Evolutionary conservation across 2,113 vertebrate genomes (phyloP).

Genomic region (Silurus asotus): DNA sequence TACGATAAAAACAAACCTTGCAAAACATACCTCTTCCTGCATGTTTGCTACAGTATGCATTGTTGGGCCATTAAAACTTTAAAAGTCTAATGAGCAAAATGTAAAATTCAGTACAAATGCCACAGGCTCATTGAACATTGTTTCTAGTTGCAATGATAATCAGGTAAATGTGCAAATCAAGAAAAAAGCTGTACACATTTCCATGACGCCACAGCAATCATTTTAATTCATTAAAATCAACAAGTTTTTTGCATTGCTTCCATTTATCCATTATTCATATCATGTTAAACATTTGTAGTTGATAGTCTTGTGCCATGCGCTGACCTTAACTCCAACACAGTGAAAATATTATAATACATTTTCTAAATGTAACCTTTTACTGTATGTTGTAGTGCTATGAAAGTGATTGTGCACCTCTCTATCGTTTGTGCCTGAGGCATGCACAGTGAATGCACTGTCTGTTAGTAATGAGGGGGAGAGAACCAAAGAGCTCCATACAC

Average conservation of each 20-base stretch:
- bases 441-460: conserved; percentile 22
- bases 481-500: neutral
- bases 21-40: neutral
- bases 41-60: neutral
- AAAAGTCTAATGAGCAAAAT: neutral
- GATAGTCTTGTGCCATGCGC: neutral
- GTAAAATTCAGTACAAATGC: neutral
- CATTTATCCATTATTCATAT: neutral
- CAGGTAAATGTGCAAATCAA: neutral
- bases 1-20: neutral
- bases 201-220: neutral
- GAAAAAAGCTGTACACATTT: neutral
- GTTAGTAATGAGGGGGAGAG: neutral
- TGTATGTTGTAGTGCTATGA: neutral
- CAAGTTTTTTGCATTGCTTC: neutral
- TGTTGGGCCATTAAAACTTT: neutral
- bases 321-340: conserved; percentile 17
- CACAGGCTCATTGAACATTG: neutral
- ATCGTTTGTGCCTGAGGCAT: neutral
- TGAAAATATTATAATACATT: neutral
- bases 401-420: neutral
- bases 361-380: neutral
- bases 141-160: neutral
- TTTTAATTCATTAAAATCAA: neutral
- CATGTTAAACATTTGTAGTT: neutral